Evolutionary conservation across 30 jellyfish, hydroid and myxozoan genomes (phyloP).

Genomic region (Turritopsis dohrnii): DNA sequence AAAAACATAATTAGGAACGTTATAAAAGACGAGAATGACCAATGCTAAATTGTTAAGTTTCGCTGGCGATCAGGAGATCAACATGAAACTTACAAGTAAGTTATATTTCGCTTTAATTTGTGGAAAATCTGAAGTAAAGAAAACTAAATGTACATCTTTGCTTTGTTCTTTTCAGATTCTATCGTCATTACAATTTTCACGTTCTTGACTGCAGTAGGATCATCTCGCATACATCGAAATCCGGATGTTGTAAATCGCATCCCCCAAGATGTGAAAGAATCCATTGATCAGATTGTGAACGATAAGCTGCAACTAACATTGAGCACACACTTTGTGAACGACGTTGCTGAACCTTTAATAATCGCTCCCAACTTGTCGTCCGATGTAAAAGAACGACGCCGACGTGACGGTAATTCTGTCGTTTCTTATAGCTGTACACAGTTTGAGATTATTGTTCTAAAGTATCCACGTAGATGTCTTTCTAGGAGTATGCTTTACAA

Average conservation of each 20-base stretch:
- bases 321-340: slow-evolving; percentile 17
- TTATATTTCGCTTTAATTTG: background rate
- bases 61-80: background rate
- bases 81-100: background rate
- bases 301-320: background rate
- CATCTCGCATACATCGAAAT: slow-evolving; percentile 16
- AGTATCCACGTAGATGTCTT: too few relatives aligned
- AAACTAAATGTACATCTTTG: background rate
- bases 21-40: background rate
- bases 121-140: background rate
- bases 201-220: background rate
- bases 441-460: too few relatives aligned
- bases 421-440: too few relatives aligned
- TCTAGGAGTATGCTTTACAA: too few relatives aligned
- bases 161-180: background rate
- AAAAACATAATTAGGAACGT: background rate
- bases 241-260: slow-evolving; percentile 15
- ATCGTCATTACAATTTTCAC: background rate
- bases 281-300: slow-evolving; percentile 10
- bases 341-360: background rate
- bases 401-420: slow-evolving; percentile 12
- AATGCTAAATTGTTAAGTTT: background rate
- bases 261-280: background rate
- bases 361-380: background rate
- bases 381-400: background rate